These are phyloP conservation scores for Sus cebifrons DNA, from an alignment of 2,797 vertebrate genomes.

Conservation along the genomic window DNA sequence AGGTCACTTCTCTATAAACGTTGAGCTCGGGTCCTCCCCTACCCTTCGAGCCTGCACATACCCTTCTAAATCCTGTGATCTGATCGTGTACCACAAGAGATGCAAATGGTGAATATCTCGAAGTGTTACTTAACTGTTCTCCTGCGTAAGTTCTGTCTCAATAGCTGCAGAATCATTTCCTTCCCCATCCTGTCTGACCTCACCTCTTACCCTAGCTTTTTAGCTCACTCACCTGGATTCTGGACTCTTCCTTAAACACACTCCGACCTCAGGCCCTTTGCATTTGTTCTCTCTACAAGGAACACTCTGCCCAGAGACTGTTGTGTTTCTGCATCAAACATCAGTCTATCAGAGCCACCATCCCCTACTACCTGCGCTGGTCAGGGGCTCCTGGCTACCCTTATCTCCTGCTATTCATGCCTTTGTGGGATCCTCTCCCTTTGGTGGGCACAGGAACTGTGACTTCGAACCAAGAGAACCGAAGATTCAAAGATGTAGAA, in stretches of 20 bases:
- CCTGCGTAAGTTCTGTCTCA: not conserved
- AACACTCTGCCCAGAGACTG: not conserved
- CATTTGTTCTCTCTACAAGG: not conserved
- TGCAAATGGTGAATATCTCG: no score
- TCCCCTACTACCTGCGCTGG: not conserved
- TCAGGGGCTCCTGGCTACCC: not conserved
- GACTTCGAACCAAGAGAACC: not conserved
- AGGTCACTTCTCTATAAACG: not conserved
- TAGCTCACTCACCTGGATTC: not conserved
- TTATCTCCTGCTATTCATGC: not conserved
- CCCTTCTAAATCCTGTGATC: not conserved
- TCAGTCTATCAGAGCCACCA: not conserved
- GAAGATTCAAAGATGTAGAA: conserved; percentile 13
- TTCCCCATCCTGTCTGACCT: not conserved
- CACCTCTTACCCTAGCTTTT: not conserved
- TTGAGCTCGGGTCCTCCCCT: not conserved
- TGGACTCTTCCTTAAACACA: not conserved
- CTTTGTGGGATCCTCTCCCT: not conserved
- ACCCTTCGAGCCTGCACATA: no score
- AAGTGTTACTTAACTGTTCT: not conserved
- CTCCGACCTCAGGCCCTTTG: not conserved
- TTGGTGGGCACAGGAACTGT: not conserved
- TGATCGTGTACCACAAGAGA: no score
- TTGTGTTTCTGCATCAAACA: not conserved
- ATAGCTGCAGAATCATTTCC: fast-evolving